Base-by-base conservation (phyloP, 2,113 vertebrate genomes). In the Equus przewalskii region DNA sequence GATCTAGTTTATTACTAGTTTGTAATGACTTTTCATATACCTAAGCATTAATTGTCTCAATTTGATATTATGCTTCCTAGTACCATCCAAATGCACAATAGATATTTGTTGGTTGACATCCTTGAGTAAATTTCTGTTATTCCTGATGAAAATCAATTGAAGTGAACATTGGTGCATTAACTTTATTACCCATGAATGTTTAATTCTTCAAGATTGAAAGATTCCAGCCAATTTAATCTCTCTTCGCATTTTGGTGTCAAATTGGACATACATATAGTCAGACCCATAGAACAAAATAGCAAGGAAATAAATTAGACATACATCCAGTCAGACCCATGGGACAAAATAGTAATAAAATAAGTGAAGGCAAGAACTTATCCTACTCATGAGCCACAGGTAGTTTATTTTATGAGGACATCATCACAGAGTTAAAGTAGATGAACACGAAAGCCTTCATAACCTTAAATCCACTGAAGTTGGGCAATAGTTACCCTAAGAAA, bases 311-410 rank as follows among this genome's bases (percentile, higher is more conserved):
- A 22, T 3, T 41, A 41, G 26, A 72, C 33, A 79, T 44, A 51
- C 6, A 21, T 30, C 54, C 7, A 82, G 7, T 54, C 14, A 69
- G 51, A 85, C 7, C 26, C 36, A 83, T 1, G 19, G 26, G 80
- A 76, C 21, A 90, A 83, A 92, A 69, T 21, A 62, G 64, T 46
- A 88, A 75, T 91, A 62, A 83, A 83, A 75, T 79, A 75, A 96
- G 22, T 3, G 22, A 87, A 44, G 36, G 22, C 30, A 87, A 97
- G 46, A 87, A 15, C 15, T 81, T 72, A 72, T 0, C 44, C 22
- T 69, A 26, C 44, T n/a, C 14, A 51, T 60, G 67, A 94, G 36
- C 19, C 62, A 87, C 4, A 54, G 14, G 36, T 56, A 82, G 11
- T 36, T 95, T 95, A 85, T 62, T 51, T 89, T 56, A 86, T 79